Base-by-base conservation (phyloP, 2,797 vertebrate species). In the Melanogrammus aeglefinus region DNA sequence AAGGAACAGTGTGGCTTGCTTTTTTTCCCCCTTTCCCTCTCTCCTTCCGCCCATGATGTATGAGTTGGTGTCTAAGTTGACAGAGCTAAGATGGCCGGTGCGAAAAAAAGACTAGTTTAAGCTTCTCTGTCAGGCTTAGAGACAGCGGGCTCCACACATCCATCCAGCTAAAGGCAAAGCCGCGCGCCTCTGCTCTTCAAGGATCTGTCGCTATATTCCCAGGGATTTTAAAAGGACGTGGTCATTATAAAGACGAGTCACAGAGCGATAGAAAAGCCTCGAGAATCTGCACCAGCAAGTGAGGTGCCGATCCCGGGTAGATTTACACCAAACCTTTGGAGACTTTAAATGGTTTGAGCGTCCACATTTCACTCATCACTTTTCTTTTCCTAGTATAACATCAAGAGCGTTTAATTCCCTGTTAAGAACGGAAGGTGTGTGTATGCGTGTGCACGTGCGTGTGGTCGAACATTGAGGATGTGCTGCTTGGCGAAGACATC, bases 401-500 rank as follows among this genome's bases (percentile, higher is more conserved):
- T 16, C 18, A 5, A 57, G 13, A 44, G 41, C 3, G 13, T 14
- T 14, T 4, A 44, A 12, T 14, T 44, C 47, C 70, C 27, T 1
- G 31, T 31, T 29, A 72, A 13, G 16, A 14, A 72, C 27, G 6
- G 4, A 16, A 7, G 13, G 14, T 35, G 71, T 33, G 69, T 29
- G 24, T 72, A 7, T 21, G 0, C 4, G 51, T 18, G 24, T 14
- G 5, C n/a, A 10, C 14, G 13, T 12, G 3, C 16, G 9, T 44
- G 24, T 63, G 33, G 0, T 74, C 83, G 73, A 83, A 94, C 88
- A 89, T 94, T 94, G 80, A 94, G 88, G n/a, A 92, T 51, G 8
- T 88, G 75, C 21, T 90, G 87, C 33, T 93, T 92, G 87, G 89
- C 93, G 79, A 93, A 78, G 83, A 85, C 83, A 80, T 93, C 84